A percentile compares a stretch with the other conserved stretches of the same genome.
These are phyloP conservation scores for Mesopsocus fuscifrons DNA, from an alignment of 2,888 invertebrate species.

Conservation along the genomic window DNA sequence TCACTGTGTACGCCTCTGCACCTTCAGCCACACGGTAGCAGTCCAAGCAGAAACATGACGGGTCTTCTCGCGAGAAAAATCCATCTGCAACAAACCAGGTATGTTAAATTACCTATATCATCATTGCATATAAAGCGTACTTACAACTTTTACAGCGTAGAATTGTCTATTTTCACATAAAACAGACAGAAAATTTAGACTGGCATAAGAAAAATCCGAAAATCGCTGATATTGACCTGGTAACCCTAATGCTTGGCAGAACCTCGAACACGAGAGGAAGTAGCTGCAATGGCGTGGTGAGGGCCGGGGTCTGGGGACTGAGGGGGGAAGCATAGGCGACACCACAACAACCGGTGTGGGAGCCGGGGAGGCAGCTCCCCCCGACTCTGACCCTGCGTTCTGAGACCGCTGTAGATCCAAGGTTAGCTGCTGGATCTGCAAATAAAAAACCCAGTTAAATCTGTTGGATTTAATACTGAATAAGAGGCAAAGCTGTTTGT, in stretches of 20 bases:
- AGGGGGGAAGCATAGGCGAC: slow-evolving; percentile 16
- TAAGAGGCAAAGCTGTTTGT: too few species aligned
- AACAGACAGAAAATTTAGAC: slow-evolving; percentile 10
- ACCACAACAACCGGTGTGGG: slow-evolving; percentile 17
- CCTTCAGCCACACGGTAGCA: slow-evolving; percentile 37
- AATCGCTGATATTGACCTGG: slow-evolving; percentile 33
- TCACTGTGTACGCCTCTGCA: slow-evolving; percentile 27
- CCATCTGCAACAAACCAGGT: slow-evolving; percentile 30
- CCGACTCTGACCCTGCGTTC: background rate
- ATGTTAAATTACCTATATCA: slow-evolving; percentile 17
- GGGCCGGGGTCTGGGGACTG: slow-evolving; percentile 16
- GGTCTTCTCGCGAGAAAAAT: slow-evolving; percentile 32
- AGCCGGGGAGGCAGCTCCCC: background rate
- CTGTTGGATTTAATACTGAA: too few species aligned
- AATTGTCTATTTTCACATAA: slow-evolving; percentile 12
- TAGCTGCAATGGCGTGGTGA: slow-evolving; percentile 36
- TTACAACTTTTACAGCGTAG: slow-evolving; percentile 11
- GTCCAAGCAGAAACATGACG: slow-evolving; percentile 40
- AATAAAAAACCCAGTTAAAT: too few species aligned
- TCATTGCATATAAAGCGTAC: slow-evolving; percentile 15
- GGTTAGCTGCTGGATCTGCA: slow-evolving; percentile 5
- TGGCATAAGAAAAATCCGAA: too few species aligned
- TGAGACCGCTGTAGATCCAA: slow-evolving; percentile 8
- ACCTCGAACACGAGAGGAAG: slow-evolving; percentile 37
- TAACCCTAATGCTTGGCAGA: slow-evolving; percentile 39